Evolutionary conservation across 2,888 invertebrate species (phyloP).

Genomic region (Drosophila ochracea): DNA sequence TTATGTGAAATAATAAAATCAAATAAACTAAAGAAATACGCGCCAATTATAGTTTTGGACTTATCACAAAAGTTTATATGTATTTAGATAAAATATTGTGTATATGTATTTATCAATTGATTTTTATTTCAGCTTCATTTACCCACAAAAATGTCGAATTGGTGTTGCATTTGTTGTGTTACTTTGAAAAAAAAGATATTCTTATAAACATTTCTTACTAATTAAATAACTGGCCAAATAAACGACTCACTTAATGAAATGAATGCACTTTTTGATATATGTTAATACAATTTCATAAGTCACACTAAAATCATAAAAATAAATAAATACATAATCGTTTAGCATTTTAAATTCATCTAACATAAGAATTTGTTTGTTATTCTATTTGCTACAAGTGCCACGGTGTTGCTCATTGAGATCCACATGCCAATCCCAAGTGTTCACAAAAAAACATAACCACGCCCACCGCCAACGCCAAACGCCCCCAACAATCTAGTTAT

Average conservation of each 20-base stretch:
- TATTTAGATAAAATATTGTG: not conserved
- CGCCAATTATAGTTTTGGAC: slow-evolving; percentile 7
- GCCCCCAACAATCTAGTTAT: slow-evolving; percentile 11
- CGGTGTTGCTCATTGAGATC: slow-evolving; percentile 1
- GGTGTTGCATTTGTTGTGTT: not conserved
- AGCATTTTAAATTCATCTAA: not conserved
- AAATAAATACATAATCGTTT: not conserved
- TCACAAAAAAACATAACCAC: slow-evolving; percentile 10
- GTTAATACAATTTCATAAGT: not conserved
- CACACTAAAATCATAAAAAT: not conserved
- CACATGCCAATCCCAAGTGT: slow-evolving; percentile 7
- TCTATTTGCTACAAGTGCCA: not conserved
- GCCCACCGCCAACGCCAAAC: not conserved
- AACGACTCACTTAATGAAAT: not conserved
- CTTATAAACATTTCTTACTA: not conserved
- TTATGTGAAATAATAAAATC: not conserved
- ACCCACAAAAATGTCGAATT: not conserved
- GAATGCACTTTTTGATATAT: not conserved
- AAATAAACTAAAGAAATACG: slow-evolving; percentile 5
- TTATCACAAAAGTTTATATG: not conserved
- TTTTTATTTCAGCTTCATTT: not conserved
- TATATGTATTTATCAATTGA: not conserved
- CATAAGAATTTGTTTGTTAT: not conserved
- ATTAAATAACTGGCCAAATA: not conserved
- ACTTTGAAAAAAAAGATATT: not conserved